Evolutionary conservation across 2,113 vertebrate species (phyloP).

Genomic region (Hypanus sabinus): DNA sequence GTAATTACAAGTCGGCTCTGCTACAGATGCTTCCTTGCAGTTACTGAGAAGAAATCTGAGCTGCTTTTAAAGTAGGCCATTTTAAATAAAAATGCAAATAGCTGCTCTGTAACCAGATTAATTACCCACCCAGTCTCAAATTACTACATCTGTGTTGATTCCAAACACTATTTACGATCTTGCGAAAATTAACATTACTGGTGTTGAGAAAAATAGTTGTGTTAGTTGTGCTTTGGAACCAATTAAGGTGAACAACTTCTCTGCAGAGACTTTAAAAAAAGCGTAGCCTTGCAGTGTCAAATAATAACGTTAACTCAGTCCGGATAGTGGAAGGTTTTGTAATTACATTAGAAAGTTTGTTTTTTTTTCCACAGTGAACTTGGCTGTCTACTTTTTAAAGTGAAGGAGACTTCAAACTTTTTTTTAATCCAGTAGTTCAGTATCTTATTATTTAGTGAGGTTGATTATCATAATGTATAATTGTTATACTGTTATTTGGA

Average conservation of each 20-base stretch:
- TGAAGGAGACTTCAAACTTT: constrained; percentile 47
- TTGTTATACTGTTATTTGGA: background rate
- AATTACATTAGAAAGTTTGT: constrained; percentile 63
- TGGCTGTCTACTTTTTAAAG: constrained; percentile 59
- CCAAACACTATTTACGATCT: constrained; percentile 81
- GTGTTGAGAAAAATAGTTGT: constrained; percentile 66
- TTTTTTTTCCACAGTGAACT: constrained; percentile 59
- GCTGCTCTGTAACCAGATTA: constrained; percentile 94
- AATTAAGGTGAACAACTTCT: constrained; percentile 86
- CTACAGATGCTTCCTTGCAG: constrained; percentile 73
- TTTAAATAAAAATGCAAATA: constrained; percentile 97
- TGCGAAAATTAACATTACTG: constrained; percentile 81
- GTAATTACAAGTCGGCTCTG: constrained; percentile 71
- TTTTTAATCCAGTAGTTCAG: constrained; percentile 49
- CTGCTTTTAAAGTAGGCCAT: constrained; percentile 77
- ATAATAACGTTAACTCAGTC: constrained; percentile 67
- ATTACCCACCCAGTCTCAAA: constrained; percentile 93
- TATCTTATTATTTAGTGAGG: constrained; percentile 43
- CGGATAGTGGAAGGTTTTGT: constrained; percentile 49
- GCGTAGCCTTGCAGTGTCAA: constrained; percentile 75
- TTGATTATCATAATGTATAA: constrained; percentile 40
- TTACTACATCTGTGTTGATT: constrained; percentile 92
- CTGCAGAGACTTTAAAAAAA: constrained; percentile 60
- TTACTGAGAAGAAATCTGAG: constrained; percentile 68
- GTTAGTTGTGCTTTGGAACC: constrained; percentile 95